Evolutionary conservation across 2,888 invertebrate genomes (phyloP), one percentile per base, ranked within the genome.

Genomic region (Drosophila helvetica): DNA sequence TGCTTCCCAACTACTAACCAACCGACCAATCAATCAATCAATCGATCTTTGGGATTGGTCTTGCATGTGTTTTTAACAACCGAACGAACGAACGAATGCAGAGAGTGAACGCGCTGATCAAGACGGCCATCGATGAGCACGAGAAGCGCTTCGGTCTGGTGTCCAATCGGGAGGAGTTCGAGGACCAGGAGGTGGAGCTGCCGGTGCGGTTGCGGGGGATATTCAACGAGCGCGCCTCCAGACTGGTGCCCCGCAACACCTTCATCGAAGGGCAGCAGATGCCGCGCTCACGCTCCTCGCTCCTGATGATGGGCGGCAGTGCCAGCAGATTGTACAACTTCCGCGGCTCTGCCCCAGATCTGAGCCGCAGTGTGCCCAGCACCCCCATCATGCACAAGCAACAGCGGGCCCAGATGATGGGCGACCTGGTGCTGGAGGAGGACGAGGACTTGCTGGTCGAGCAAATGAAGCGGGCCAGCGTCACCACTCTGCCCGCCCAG

Each of bases 241-340:
- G 91, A 1, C 62, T 90, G 3, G 61, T 92, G 74, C 83, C 89
- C 5, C 89, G 90, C 52, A 90, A 92, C 57, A 90, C 90, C 10
- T 93, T 94, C 79, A 93, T 94, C 9, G 94, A 93, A 10, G 93
- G 93, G 5, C 75, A 76, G 52, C 83, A 80, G 53, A 81, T 94
- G 48, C 93, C 94, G 0, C 90, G 94, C 0, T 94, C 94, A 0
- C 91, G 94, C 17, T 94, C 94, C 0, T 88, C 84, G 0, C 93
- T 94, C 33, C 89, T 94, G 0, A 93, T 93, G 67, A 74, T 92
- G 43, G 78, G 77, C 45, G 50, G 75, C 17, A 56, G 79, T 92
- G 0, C 88, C 62, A 54, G 63, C 22, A 46, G 52, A 9, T 19
- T 61, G 12, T 30, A 81, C 15, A 90, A 90, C 74, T 91, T 91